A percentile compares a stretch with the other conserved stretches of the same genome.
Conservation (phyloP, 2,888 invertebrate genomes). For the Lutraria lutraria region DNA sequence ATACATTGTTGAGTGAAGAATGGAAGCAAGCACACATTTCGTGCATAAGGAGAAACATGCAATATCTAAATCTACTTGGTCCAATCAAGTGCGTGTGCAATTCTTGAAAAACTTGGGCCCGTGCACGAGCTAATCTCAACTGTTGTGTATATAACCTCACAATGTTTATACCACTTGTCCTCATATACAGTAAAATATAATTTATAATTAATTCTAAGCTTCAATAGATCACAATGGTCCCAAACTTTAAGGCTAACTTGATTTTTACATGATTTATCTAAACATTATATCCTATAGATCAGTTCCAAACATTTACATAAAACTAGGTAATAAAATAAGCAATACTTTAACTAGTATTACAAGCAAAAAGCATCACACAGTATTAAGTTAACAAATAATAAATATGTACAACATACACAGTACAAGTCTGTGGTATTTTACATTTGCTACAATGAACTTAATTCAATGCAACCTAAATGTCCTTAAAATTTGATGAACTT, state of each 20-base stretch:
- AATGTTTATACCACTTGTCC: not conserved
- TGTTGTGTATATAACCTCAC: not conserved
- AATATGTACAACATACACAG: conserved; percentile 42
- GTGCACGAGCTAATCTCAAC: conserved; percentile 29
- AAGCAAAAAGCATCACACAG: conserved; percentile 29
- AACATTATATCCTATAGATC: not conserved
- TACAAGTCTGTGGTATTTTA: not conserved
- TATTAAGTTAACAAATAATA: conserved; percentile 37
- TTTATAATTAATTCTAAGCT: not conserved
- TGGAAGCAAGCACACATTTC: conserved; percentile 31
- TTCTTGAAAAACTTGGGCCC: conserved; percentile 42
- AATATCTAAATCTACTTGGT: conserved; percentile 42
- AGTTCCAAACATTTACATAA: conserved; percentile 21
- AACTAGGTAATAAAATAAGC: conserved; percentile 22
- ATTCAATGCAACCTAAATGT: not conserved
- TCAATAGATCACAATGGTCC: conserved; percentile 35
- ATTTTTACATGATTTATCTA: conserved; percentile 34
- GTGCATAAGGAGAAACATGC: conserved; percentile 13
- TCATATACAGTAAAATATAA: conserved; percentile 9
- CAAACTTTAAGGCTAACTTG: conserved; percentile 22
- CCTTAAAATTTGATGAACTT: not conserved
- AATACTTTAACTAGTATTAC: conserved; percentile 23
- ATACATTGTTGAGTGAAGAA: not conserved
- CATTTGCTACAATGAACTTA: not conserved
- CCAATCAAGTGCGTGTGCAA: conserved; percentile 35